A percentile compares a stretch with the other conserved stretches of the same genome.
Conservation (phyloP, 2,113 vertebrate species). For the Megaleporinus macrocephalus region DNA sequence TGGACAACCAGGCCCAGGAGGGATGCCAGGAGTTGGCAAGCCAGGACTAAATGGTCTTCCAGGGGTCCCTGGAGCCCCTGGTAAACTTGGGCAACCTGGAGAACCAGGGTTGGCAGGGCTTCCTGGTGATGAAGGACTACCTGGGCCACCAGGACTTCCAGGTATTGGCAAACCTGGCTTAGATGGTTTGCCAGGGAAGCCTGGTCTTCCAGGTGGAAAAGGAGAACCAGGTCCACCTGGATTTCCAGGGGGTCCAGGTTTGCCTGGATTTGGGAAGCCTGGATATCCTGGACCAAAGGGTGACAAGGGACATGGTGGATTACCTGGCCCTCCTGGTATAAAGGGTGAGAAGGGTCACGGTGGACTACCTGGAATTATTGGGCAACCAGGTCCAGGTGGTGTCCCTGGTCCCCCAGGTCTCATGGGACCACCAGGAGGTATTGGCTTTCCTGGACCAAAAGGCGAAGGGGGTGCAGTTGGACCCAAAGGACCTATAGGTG, state of each 20-base stretch:
- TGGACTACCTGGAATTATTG: constrained; percentile 85
- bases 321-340: constrained; percentile 82
- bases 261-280: constrained; percentile 88
- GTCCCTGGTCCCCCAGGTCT: constrained; percentile 86
- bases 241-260: constrained; percentile 85
- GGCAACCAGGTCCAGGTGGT: constrained; percentile 85
- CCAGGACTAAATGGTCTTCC: constrained; percentile 88
- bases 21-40: constrained; percentile 86
- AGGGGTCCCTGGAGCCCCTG: constrained; percentile 85
- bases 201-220: constrained; percentile 86
- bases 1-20: constrained; percentile 83
- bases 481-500: constrained; percentile 82
- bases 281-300: constrained; percentile 91
- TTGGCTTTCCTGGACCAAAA: constrained; percentile 89
- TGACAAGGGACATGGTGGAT: constrained; percentile 84
- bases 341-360: constrained; percentile 89
- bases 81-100: constrained; percentile 86
- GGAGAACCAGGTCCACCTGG: constrained; percentile 76
- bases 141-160: constrained; percentile 83
- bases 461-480: constrained; percentile 85
- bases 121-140: constrained; percentile 82
- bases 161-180: constrained; percentile 91
- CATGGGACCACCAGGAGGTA: constrained; percentile 84
- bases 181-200: constrained; percentile 88
- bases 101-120: constrained; percentile 82